phyloP scores from a whole-genome alignment of 2,888 invertebrate species.

The Nysson spinosus region DNA sequence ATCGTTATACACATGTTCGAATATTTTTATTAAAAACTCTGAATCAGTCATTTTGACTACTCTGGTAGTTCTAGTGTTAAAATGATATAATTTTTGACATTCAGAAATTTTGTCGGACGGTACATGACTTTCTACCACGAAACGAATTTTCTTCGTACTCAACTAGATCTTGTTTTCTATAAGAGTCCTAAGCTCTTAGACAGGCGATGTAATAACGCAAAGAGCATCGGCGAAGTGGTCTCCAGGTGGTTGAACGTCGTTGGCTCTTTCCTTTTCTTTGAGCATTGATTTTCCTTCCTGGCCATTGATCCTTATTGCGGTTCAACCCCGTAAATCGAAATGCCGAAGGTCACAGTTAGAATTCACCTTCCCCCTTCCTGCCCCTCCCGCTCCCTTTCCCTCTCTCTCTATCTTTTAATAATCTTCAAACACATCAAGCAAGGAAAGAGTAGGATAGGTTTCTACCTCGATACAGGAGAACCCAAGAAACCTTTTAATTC shows the following conservation, averaged over 20 bases:
- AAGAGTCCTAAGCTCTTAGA: constrained; percentile 1
- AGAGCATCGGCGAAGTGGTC: constrained; percentile 58
- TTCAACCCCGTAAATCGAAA: constrained; percentile 27
- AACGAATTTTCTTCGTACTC: constrained; percentile 43
- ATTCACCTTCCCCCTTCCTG: constrained; percentile 4
- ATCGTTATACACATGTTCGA: no score
- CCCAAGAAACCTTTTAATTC: constrained; percentile 11
- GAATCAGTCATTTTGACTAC: no score
- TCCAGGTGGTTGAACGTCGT: constrained; percentile 47
- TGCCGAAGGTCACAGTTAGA: constrained; percentile 17
- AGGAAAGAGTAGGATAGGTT: background rate
- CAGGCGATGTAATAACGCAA: constrained; percentile 54
- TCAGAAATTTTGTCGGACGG: no score
- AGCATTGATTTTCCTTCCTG: constrained; percentile 46
- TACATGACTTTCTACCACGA: no score
- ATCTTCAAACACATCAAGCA: no score
- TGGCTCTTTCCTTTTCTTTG: constrained; percentile 18
- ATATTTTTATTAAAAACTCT: no score
- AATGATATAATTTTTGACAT: no score
- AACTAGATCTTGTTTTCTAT: constrained; percentile 36
- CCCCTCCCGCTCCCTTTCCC: no score
- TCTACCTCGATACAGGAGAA: background rate
- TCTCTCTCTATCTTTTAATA: no score
- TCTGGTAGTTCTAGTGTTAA: no score
- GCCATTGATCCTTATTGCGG: constrained; percentile 32